A percentile compares a stretch with the other conserved stretches of the same genome.
phyloP scores from a whole-genome alignment of 2,113 vertebrate species.

The Antechinus stuartii region DNA sequence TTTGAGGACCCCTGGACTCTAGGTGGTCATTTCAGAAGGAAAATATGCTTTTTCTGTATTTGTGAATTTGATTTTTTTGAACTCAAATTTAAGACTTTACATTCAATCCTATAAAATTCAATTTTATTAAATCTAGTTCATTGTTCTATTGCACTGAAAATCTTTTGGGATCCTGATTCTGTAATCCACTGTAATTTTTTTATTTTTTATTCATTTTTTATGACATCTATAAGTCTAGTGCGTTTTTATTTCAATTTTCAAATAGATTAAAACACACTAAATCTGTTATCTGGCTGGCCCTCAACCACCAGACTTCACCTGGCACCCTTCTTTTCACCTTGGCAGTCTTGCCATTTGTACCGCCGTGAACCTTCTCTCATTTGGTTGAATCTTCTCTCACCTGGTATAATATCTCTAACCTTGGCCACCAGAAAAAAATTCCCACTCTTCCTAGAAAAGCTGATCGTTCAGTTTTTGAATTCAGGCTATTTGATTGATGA shows the following conservation, averaged over 20 bases:
- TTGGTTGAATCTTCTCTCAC: background rate
- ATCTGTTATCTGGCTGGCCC: background rate
- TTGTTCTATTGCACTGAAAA: background rate
- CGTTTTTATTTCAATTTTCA: background rate
- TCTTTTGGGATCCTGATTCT: background rate
- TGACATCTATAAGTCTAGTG: background rate
- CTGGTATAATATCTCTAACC: background rate
- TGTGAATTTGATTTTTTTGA: background rate
- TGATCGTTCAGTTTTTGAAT: no score
- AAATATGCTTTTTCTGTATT: background rate
- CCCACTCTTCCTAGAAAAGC: no score
- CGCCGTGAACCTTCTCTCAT: no score
- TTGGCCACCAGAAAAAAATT: no score
- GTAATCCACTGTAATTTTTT: background rate
- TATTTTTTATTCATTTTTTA: background rate
- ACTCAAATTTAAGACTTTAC: background rate
- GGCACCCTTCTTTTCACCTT: background rate
- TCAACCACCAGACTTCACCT: background rate
- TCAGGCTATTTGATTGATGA: no score
- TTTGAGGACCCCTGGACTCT: background rate
- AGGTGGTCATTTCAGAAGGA: background rate
- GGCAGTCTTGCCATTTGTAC: background rate
- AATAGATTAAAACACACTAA: background rate
- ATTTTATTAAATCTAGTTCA: background rate
- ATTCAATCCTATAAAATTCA: background rate